phyloP scores from a whole-genome alignment of 2,113 vertebrate species.

The Lagopus muta region DNA sequence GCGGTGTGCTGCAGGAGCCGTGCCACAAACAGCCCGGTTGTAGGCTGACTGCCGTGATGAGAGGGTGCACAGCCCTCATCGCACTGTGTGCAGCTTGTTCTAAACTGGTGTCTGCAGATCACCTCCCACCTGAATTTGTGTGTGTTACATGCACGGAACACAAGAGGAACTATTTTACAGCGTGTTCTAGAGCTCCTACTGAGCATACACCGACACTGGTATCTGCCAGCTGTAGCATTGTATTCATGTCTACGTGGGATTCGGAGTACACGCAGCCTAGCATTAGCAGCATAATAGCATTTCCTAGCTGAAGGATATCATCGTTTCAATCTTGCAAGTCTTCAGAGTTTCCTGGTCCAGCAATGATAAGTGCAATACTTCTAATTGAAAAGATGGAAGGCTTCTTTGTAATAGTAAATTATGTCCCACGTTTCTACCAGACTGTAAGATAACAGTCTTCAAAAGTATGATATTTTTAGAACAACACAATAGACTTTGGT shows the following conservation, averaged over 20 bases:
- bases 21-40: rapidly evolving
- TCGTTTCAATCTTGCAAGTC: not conserved
- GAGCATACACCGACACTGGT: not conserved
- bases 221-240: not conserved
- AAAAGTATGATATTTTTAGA: not conserved
- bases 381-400: not conserved
- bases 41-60: not conserved
- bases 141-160: not conserved
- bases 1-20: rapidly evolving
- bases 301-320: not conserved
- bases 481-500: not conserved
- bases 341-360: not conserved
- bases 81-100: not conserved
- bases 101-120: not conserved
- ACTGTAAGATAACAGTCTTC: not conserved
- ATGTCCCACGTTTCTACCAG: not conserved
- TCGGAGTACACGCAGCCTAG: not conserved
- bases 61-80: not conserved
- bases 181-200: not conserved
- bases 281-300: not conserved
- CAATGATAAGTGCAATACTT: not conserved
- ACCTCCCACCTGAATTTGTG: not conserved
- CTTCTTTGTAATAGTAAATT: not conserved
- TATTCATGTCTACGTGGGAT: not conserved
- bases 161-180: not conserved